These are phyloP conservation scores for Champsocephalus esox DNA, from an alignment of 2,797 vertebrate genomes.

Conservation along the genomic window DNA sequence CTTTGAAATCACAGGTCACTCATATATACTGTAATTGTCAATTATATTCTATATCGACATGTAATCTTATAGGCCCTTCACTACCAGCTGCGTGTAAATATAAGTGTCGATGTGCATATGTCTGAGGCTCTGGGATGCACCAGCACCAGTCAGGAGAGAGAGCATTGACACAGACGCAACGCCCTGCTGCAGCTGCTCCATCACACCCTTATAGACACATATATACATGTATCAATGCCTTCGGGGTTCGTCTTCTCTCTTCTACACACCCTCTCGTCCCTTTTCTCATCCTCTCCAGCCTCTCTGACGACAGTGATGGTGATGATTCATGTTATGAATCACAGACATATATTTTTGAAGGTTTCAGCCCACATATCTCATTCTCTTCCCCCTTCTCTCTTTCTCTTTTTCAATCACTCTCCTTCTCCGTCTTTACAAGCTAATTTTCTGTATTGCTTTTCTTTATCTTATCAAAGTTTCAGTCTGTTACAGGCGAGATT, in stretches of 20 bases:
- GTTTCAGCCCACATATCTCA: slow-evolving; percentile 72
- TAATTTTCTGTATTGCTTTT: slow-evolving; percentile 32
- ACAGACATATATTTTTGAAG: slow-evolving; percentile 76
- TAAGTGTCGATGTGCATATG: slow-evolving; percentile 21
- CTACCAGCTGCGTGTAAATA: slow-evolving; percentile 1
- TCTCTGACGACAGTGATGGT: slow-evolving; percentile 48
- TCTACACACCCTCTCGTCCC: slow-evolving; percentile 39
- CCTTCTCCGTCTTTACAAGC: not conserved
- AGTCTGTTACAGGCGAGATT: slow-evolving; percentile 25
- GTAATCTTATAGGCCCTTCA: slow-evolving; percentile 10
- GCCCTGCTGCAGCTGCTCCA: slow-evolving; percentile 42
- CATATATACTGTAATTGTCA: slow-evolving; percentile 2
- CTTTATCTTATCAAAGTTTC: slow-evolving; percentile 39
- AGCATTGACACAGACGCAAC: slow-evolving; percentile 35
- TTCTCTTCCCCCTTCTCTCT: slow-evolving; percentile 14
- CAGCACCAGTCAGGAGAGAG: slow-evolving; percentile 28
- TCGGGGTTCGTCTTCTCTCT: slow-evolving; percentile 21
- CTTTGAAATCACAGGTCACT: slow-evolving; percentile 21
- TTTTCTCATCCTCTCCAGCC: slow-evolving; percentile 48
- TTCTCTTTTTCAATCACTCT: slow-evolving; percentile 11
- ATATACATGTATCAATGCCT: slow-evolving; percentile 4
- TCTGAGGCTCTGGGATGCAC: slow-evolving; percentile 16
- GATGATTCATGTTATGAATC: slow-evolving; percentile 83
- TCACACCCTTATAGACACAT: slow-evolving; percentile 27
- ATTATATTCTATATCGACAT: slow-evolving; percentile 13